Evolutionary conservation across 1,140 invertebrate species (phyloP).

Genomic region (Lucilia cuprina): DNA sequence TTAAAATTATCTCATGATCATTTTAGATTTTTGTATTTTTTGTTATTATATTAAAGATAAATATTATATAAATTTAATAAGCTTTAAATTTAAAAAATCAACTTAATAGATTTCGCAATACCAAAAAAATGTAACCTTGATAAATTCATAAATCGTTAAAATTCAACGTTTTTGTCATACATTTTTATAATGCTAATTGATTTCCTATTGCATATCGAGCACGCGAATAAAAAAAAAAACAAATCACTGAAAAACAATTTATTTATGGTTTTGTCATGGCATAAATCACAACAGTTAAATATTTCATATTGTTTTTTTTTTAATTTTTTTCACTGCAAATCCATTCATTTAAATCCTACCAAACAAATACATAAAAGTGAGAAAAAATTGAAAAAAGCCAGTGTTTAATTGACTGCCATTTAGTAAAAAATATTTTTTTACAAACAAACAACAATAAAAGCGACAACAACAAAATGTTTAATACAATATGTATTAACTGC

Average conservation of each 20-base stretch:
- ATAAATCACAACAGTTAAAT: not conserved
- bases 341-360: too few species aligned
- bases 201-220: not conserved
- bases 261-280: constrained; percentile 1
- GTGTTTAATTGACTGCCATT: not conserved
- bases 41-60: too few species aligned
- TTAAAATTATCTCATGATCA: too few species aligned
- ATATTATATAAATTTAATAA: too few species aligned
- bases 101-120: too few species aligned
- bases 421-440: not conserved
- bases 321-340: not conserved
- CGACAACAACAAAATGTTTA: not conserved
- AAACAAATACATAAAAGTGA: not conserved
- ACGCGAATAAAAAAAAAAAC: not conserved
- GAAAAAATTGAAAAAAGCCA: not conserved
- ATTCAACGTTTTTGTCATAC: too few species aligned
- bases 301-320: not conserved
- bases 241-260: not conserved
- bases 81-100: too few species aligned
- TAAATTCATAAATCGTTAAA: too few species aligned
- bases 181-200: not conserved
- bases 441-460: not conserved
- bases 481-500: not conserved
- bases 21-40: too few species aligned
- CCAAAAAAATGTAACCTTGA: too few species aligned